Evolutionary conservation across 2,797 vertebrate genomes (phyloP).

Genomic region (Rhinichthys osculus): DNA sequence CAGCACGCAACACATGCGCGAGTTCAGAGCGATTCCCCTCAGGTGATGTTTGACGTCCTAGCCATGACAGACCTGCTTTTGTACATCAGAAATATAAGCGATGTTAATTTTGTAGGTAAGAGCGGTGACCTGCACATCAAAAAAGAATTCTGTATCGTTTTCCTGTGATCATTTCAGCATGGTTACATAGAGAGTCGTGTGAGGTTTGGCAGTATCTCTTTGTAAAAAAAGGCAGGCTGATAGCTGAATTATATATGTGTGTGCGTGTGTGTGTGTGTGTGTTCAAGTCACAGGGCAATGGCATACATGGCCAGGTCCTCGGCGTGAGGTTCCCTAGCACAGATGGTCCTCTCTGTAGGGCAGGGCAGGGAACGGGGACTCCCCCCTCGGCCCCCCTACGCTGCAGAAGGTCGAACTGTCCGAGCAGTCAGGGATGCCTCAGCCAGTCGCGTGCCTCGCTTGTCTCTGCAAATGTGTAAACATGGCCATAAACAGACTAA

Average conservation of each 20-base stretch:
- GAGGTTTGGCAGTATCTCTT: constrained; percentile 20
- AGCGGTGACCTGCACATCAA: background rate
- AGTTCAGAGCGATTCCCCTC: constrained; percentile 23
- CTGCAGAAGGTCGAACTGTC: constrained; percentile 82
- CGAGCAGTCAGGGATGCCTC: constrained; percentile 65
- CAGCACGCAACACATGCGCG: constrained; percentile 28
- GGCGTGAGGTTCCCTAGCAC: constrained; percentile 81
- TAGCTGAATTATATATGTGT: constrained; percentile 2
- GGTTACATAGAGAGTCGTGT: constrained; percentile 17
- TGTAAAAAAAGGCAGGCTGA: constrained; percentile 6
- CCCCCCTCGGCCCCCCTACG: constrained; percentile 75
- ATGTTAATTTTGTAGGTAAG: constrained; percentile 21
- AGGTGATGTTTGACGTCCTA: constrained; percentile 9
- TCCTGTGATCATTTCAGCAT: constrained; percentile 22
- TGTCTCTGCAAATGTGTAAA: constrained; percentile 38
- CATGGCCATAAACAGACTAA: constrained; percentile 24
- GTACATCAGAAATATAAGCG: background rate
- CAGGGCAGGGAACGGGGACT: constrained; percentile 74
- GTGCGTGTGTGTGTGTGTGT: constrained; percentile 70
- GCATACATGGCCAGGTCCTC: constrained; percentile 79
- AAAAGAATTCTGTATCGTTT: background rate
- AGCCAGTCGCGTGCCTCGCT: constrained; percentile 48
- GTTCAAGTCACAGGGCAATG: constrained; percentile 54
- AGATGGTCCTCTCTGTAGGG: constrained; percentile 83
- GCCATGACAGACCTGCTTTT: constrained; percentile 27